Evolutionary conservation across 1,140 invertebrate species (phyloP).

Genomic region (Aricia agestis): DNA sequence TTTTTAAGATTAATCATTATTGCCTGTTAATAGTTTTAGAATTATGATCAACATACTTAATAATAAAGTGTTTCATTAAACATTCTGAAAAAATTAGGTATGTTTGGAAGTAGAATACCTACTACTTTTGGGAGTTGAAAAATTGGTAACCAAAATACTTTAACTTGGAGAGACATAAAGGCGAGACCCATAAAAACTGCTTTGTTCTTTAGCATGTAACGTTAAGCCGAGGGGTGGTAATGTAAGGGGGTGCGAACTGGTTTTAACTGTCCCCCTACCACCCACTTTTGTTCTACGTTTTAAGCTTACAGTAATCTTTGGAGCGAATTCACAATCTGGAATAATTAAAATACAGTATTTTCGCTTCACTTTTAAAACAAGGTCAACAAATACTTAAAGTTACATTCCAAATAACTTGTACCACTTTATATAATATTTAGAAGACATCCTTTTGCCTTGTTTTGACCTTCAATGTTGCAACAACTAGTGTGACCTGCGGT

Average conservation of each 20-base stretch:
- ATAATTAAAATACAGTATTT: neutral
- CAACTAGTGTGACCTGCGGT: slow-evolving; percentile 30
- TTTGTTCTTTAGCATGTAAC: neutral
- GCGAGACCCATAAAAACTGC: neutral
- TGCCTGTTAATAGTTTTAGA: too few relatives aligned
- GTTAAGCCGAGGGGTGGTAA: neutral
- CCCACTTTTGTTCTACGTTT: neutral
- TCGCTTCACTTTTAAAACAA: neutral
- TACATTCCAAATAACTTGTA: neutral
- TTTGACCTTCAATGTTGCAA: slow-evolving; percentile 44
- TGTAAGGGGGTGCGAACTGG: neutral
- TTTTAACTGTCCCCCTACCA: neutral
- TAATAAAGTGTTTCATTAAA: too few relatives aligned
- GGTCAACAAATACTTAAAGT: neutral
- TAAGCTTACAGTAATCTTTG: neutral
- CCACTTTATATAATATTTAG: neutral
- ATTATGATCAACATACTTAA: too few relatives aligned
- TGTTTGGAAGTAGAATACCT: too few relatives aligned
- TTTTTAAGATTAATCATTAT: too few relatives aligned
- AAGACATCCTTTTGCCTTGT: neutral
- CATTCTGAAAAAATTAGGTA: too few relatives aligned
- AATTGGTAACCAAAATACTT: too few relatives aligned
- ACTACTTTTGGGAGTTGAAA: too few relatives aligned
- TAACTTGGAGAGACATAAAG: neutral
- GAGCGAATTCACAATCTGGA: neutral